Base-by-base conservation (phyloP, 2,113 vertebrate species). In the Amphiprion percula region DNA sequence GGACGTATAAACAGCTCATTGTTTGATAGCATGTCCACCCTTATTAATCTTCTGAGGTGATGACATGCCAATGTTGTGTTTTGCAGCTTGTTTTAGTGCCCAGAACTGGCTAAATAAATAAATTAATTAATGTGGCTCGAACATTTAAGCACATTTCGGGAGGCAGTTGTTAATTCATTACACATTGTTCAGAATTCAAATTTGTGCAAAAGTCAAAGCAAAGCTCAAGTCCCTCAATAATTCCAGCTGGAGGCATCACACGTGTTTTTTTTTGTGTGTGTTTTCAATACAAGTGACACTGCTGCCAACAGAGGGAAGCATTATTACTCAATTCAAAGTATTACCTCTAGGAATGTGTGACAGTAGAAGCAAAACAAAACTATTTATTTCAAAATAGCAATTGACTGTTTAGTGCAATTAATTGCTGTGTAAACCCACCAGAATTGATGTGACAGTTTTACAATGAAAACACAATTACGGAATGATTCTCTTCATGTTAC, bases 231-330 rank as follows among this genome's bases (percentile, higher is more conserved):
- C 49, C 24, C 30, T 59, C 17, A 56, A 54, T 68, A 58, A 63
- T 58, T 67, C 56, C 72, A 59, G 30, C 65, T 66, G 60, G 10
- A 86, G 44, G 67, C 55, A 54, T 60, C 37, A 66, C 53, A 49
- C 17, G 12, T 9, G 23, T 28, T 44, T 3, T 16, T 24, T 50
- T 74, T n/a, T 21, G 21, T 21, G 21, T 21, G 21, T 47, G 14
- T 49, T 49, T 6, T 15, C 5, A 26, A 61, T 39, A 10, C 11
- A 49, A 71, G 21, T 61, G 21, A 52, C 55, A 56, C n/a, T 33
- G 52, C 41, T 50, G 67, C 60, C 65, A 74, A 55, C 28, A 62
- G 19, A 24, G 24, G 9, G 11, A 65, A n/a, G 44, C 41, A 68
- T 44, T 54, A 23, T 56, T 47, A 17, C 44, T 74, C 19, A 21